Conservation (phyloP, 1,140 invertebrate genomes). For the Idris sp. region DNA sequence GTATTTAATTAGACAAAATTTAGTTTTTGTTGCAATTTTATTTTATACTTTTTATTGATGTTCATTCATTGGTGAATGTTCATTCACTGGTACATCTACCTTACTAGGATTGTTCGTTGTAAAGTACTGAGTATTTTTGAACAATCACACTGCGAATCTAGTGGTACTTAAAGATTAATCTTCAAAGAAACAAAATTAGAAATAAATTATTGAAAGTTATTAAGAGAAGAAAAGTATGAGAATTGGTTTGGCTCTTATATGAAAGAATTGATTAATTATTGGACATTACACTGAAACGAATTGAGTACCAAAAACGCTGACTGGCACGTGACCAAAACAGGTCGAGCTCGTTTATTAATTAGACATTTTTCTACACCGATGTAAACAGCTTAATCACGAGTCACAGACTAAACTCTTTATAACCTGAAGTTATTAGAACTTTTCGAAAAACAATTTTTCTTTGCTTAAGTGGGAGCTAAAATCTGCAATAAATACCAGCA, state of each 20-base stretch:
- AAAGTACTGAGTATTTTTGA: conserved; percentile 56
- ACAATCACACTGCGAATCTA: conserved; percentile 30
- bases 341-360: conserved; percentile 41
- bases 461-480: not conserved
- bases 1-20: too few species aligned
- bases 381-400: conserved; percentile 23
- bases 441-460: conserved; percentile 6
- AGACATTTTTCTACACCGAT: conserved; percentile 27
- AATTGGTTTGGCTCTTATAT: conserved; percentile 11
- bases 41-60: too few species aligned
- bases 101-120: too few species aligned
- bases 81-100: too few species aligned
- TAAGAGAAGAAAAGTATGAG: conserved; percentile 19
- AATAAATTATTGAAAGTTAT: conserved; percentile 31
- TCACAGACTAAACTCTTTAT: not conserved
- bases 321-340: conserved; percentile 24
- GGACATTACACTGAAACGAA: conserved; percentile 47
- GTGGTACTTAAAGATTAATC: conserved; percentile 28
- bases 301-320: conserved; percentile 10
- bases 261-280: conserved; percentile 52
- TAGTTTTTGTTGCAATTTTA: too few species aligned
- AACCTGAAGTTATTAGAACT: not conserved
- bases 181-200: conserved; percentile 9
- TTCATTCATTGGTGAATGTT: too few species aligned
- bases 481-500: conserved; percentile 31